A percentile compares a stretch with the other conserved stretches of the same genome.
phyloP scores from a whole-genome alignment of 2,888 invertebrate genomes.

The Megaustenia siamemsis region DNA sequence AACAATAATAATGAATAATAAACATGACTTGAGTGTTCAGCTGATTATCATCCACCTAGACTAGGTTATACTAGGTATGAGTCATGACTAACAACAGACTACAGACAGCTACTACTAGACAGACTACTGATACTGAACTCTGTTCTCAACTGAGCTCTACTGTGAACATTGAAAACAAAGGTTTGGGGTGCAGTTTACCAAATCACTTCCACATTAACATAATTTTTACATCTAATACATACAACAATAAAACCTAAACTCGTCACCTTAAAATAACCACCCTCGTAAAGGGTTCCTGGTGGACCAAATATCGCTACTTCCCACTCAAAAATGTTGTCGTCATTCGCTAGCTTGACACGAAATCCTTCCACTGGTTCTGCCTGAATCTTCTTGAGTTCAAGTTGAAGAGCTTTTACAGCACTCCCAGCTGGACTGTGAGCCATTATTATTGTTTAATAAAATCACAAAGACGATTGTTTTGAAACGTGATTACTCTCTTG shows the following conservation, averaged over 20 bases:
- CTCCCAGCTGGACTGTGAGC: conserved; percentile 82
- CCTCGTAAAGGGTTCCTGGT: conserved; percentile 98
- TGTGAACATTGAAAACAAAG: too few relatives aligned
- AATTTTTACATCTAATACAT: too few relatives aligned
- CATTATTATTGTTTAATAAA: conserved; percentile 61
- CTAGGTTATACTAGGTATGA: too few relatives aligned
- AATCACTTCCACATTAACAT: too few relatives aligned
- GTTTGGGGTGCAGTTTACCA: too few relatives aligned
- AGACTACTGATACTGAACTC: too few relatives aligned
- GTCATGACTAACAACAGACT: too few relatives aligned
- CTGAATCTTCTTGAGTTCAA: conserved; percentile 96
- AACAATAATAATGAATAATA: too few relatives aligned
- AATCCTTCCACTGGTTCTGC: conserved; percentile 99
- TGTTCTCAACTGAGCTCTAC: too few relatives aligned
- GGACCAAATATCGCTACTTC: conserved; percentile 99
- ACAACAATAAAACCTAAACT: background rate
- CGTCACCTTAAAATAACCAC: conserved; percentile 98
- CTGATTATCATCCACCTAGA: too few relatives aligned
- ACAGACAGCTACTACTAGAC: too few relatives aligned
- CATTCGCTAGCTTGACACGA: conserved; percentile 93
- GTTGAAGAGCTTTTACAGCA: conserved; percentile 83
- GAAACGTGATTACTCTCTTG: background rate
- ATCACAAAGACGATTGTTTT: background rate
- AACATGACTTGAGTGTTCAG: too few relatives aligned
- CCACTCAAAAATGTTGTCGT: conserved; percentile 99